Percentiles rank a stretch among this genome's conserved stretches.
These are phyloP conservation scores for Microctonus brassicae DNA, from an alignment of 2,888 invertebrate species.

Conservation along the genomic window DNA sequence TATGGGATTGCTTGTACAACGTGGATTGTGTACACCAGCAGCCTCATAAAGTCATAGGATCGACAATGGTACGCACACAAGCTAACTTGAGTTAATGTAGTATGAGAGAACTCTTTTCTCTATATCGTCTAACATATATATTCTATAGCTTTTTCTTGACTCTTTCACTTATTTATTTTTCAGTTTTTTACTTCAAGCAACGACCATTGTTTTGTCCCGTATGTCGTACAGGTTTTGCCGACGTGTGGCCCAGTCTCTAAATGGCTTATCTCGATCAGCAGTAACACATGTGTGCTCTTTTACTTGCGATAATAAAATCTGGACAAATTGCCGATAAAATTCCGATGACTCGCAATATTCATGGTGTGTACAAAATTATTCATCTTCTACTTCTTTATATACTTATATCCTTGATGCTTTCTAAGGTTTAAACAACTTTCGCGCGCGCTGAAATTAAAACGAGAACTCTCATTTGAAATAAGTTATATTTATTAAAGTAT, in stretches of 20 bases:
- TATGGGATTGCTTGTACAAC: conserved; percentile 2
- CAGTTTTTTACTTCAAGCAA: neutral
- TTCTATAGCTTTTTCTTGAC: neutral
- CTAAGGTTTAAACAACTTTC: neutral
- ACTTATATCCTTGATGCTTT: neutral
- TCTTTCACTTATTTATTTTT: neutral
- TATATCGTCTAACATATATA: too few species aligned
- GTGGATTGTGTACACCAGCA: conserved; percentile 27
- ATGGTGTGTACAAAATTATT: conserved; percentile 9
- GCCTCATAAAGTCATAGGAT: conserved; percentile 57
- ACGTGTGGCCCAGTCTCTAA: conserved; percentile 41
- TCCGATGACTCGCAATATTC: conserved; percentile 23
- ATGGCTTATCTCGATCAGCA: conserved; percentile 47
- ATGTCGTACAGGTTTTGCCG: conserved; percentile 6
- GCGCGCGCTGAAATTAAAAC: neutral
- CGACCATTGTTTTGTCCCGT: conserved; percentile 17
- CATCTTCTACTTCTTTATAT: neutral
- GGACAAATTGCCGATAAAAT: conserved; percentile 51
- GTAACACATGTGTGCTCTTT: conserved; percentile 26
- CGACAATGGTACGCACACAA: conserved; percentile 46
- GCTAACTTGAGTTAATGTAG: neutral
- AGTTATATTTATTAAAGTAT: conserved; percentile 8
- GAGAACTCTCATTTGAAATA: conserved; percentile 18
- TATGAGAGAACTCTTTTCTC: too few species aligned
- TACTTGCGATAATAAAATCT: conserved; percentile 47